phyloP scores from a whole-genome alignment of 2,113 vertebrate species.

The Vulpes ferrilata region DNA sequence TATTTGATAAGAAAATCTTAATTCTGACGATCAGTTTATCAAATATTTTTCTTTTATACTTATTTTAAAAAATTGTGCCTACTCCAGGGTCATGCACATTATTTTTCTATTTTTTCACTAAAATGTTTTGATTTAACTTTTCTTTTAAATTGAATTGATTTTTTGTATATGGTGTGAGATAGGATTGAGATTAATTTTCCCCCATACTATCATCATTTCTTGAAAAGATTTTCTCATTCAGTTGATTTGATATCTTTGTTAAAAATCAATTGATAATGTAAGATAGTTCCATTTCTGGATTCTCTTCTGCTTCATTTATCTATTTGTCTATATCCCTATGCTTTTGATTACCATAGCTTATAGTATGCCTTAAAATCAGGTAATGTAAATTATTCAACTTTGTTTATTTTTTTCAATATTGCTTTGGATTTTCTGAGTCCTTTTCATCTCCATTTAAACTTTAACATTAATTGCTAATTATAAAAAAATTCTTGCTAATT shows the following conservation, averaged over 20 bases:
- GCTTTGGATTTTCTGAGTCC: neutral
- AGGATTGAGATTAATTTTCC: neutral
- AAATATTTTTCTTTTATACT: neutral
- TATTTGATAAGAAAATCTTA: neutral
- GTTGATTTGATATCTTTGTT: neutral
- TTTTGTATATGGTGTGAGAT: neutral
- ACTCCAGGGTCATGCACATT: neutral
- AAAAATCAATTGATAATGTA: neutral
- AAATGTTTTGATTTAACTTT: neutral
- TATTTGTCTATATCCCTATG: neutral
- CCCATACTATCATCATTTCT: neutral
- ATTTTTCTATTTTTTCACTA: neutral
- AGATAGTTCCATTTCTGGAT: neutral
- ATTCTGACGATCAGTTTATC: neutral
- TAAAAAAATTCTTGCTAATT: neutral
- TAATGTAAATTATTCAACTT: neutral
- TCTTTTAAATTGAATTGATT: neutral
- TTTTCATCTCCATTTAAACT: neutral
- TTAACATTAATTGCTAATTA: neutral
- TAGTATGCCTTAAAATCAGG: neutral
- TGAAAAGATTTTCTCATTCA: neutral
- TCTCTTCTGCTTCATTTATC: neutral
- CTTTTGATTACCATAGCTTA: neutral
- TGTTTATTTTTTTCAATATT: neutral
- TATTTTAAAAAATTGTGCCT: neutral